These are phyloP conservation scores for Cyprinodon tularosa DNA, from an alignment of 2,113 vertebrate species.

Conservation along the genomic window DNA sequence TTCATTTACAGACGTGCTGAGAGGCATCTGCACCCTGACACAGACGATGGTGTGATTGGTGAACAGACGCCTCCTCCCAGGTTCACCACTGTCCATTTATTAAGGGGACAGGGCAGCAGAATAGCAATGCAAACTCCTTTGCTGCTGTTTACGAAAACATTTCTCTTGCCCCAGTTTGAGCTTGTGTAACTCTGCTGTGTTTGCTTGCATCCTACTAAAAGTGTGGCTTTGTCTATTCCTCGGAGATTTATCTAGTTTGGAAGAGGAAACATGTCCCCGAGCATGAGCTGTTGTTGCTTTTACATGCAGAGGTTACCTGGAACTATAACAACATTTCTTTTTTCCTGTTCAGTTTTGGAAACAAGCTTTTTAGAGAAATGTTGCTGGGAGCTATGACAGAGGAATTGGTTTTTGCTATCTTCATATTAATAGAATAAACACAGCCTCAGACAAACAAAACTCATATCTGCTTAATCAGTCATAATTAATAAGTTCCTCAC, in stretches of 20 bases:
- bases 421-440: constrained; percentile 10
- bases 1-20: constrained; percentile 52
- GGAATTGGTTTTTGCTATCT: constrained; percentile 23
- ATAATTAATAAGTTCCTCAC: not conserved
- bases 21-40: constrained; percentile 28
- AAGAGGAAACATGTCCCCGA: constrained; percentile 36
- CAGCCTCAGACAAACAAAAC: constrained; percentile 11
- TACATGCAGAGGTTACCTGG: constrained; percentile 26
- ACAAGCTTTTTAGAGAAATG: not conserved
- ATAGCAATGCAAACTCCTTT: constrained; percentile 43
- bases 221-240: constrained; percentile 8
- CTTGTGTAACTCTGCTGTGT: constrained; percentile 45
- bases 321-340: not conserved
- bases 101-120: constrained; percentile 38
- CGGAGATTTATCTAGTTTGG: constrained; percentile 33
- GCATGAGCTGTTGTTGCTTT: constrained; percentile 15
- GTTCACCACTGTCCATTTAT: constrained; percentile 56
- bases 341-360: not conserved
- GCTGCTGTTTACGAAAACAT: constrained; percentile 47
- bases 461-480: constrained; percentile 15
- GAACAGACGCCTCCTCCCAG: constrained; percentile 23
- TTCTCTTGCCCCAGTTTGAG: constrained; percentile 51
- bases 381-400: constrained; percentile 15
- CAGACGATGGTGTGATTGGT: constrained; percentile 8
- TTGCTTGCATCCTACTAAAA: constrained; percentile 48